Base-by-base conservation (phyloP, 1,140 invertebrate genomes). In the Drosophila azteca region DNA sequence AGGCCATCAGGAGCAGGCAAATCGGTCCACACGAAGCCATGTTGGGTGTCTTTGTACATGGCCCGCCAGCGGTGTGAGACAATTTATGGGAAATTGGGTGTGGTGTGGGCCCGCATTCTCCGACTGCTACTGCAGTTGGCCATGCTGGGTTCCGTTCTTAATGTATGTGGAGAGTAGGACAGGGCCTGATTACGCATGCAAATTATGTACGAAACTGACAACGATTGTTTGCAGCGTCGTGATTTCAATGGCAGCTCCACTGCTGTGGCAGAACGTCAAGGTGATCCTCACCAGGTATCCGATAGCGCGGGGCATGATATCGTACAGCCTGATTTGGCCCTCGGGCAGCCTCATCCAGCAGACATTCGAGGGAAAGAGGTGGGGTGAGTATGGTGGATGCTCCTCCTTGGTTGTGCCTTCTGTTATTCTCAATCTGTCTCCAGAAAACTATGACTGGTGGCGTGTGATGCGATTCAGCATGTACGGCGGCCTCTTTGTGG, bases 271-370 rank as follows among this genome's bases (percentile, higher is more conserved):
- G 39, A 85, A 74, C 53, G 53, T 89, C n/a, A 91, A 83, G 80
- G 61, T 63, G 39, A 45, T 91, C 9, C 45, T 90, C 2, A 77
- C 72, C 29, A 69, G 79, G 22, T 92, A 91, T 69, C 93, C 93
- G 6, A 70, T 94, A 20, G 55, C 92, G 9, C 92, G 94, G 5
- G 96, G 96, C 29, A 96, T 97, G 95, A 92, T 94, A 9, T 95
- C 95, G 0, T 97, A 97, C 68, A 93, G 94, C 7, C 81, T 95
- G 1, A 95, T 96, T 49, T 96, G 95, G 95, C 95, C 95, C 2
- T 91, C 93, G 0, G 95, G 94, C 57, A 94, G 94, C 80, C 60
- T 96, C 5, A 92, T 94, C 31, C 94, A 95, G 77, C 94, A 95
- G 78, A 92, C 93, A 41, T 91, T 95, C 45, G 91, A 93, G 55